Evolutionary conservation across 1,140 invertebrate species (phyloP).

Genomic region (Telenomus remus): DNA sequence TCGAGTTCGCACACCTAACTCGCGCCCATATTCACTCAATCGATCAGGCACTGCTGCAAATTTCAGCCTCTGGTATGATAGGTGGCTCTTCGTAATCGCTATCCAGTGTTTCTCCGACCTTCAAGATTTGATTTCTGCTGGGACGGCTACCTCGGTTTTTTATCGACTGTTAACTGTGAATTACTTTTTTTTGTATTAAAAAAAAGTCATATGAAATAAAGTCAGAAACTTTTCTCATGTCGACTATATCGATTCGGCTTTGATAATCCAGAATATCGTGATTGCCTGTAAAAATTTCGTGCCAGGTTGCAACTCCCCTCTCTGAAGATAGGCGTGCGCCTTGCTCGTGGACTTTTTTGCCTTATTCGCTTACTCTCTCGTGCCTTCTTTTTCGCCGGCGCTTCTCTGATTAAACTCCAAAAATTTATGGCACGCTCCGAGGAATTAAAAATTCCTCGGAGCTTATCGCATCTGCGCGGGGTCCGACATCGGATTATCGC

Average conservation of each 20-base stretch:
- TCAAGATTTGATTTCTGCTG: no score
- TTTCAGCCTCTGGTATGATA: slow-evolving; percentile 34
- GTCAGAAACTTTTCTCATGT: no score
- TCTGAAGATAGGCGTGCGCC: not conserved
- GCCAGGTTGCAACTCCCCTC: slow-evolving; percentile 1
- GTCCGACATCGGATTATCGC: slow-evolving; percentile 28
- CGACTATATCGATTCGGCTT: no score
- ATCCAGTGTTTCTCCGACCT: not conserved
- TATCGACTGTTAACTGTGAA: no score
- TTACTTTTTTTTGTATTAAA: no score
- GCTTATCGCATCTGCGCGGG: slow-evolving; percentile 44
- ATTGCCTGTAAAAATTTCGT: no score
- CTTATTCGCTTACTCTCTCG: slow-evolving; percentile 14
- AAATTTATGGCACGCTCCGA: slow-evolving; percentile 47
- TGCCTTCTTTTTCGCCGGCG: slow-evolving; percentile 15
- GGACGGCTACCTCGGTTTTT: no score
- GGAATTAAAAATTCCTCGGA: slow-evolving; percentile 45
- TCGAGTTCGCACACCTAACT: slow-evolving; percentile 7
- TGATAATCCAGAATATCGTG: no score
- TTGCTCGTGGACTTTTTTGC: not conserved
- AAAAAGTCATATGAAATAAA: no score
- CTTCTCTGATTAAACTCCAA: slow-evolving; percentile 56
- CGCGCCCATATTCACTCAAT: slow-evolving; percentile 41
- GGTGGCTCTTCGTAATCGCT: slow-evolving; percentile 12
- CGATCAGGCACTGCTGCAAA: slow-evolving; percentile 47